Base-by-base conservation (phyloP, 2,888 invertebrate genomes). In the Brachypterus glaber region DNA sequence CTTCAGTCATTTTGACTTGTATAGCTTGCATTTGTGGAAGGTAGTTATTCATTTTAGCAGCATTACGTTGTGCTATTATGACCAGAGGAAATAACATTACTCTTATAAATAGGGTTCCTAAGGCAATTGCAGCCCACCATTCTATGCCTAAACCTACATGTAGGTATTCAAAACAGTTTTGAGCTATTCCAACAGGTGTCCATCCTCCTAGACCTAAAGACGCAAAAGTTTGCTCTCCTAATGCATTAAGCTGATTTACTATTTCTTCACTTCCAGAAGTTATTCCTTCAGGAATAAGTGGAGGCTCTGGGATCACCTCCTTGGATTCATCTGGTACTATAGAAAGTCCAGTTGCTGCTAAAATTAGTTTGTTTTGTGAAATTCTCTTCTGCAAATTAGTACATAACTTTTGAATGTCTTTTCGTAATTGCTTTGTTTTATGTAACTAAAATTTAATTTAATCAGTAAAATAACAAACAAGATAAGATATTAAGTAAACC, bases 71-170 rank as follows among this genome's bases (percentile, higher is more conserved):
- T 0, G 86, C 69, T 53, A 81, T 63, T 35, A 97, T 74, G 0
- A 93, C 85, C 37, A 96, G 62, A 0, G 95, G 95, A 52, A 96
- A 90, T 60, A 95, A 71, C 0, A 76, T 49, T 1, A 79, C 55
- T 53, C 96, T 76, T 1, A 93, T 76, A 17, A 76, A 63, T 1
- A 86, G 41, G 1, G 95, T 95, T n/a, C 84, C 85, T 37, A 82
- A 66, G 2, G 81, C 70, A 51, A 96, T 92, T 8, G 87, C 71
- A 24, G 73, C 79, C 92, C 95, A 97, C 97, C 97, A 97, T 1
- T 96, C 96, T 8, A 96, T 47, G 50, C 83, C 88, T 8, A 75
- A 63, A 0, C 72, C 66, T n/a, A 86, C 74, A 59, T 97, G 96
- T 25, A 93, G 51, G 53, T 70, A 82, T 64, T 97, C 95, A 52